phyloP scores from a whole-genome alignment of 2,113 vertebrate species.

The Galemys pyrenaicus region DNA sequence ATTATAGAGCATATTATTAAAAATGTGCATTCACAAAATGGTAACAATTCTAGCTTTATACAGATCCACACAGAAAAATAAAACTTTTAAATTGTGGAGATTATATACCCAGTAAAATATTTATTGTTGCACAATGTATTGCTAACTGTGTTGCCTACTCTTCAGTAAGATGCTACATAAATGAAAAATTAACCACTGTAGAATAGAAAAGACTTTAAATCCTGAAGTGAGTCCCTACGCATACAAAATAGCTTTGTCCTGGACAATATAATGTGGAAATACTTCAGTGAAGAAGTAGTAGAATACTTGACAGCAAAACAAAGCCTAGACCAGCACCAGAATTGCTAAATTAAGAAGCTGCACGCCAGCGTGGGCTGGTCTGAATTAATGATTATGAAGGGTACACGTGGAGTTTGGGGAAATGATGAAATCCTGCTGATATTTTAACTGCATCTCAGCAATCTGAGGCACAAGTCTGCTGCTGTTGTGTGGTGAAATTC shows the following conservation, averaged over 20 bases:
- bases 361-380: conserved; percentile 71
- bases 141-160: conserved; percentile 81
- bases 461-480: conserved; percentile 39
- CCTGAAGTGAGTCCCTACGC: conserved; percentile 69
- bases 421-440: conserved; percentile 52
- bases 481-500: conserved; percentile 58
- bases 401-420: conserved; percentile 32
- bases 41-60: conserved; percentile 76
- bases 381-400: conserved; percentile 77
- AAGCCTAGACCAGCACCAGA: conserved; percentile 78
- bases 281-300: conserved; percentile 76
- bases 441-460: conserved; percentile 68
- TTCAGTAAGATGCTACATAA: conserved; percentile 80
- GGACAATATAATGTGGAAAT: conserved; percentile 76
- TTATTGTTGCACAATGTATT: conserved; percentile 79
- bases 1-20: conserved; percentile 80
- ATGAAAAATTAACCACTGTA: conserved; percentile 84
- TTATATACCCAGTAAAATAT: conserved; percentile 85
- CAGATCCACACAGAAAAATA: conserved; percentile 72
- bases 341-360: conserved; percentile 66
- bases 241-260: conserved; percentile 81
- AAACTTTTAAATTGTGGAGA: conserved; percentile 81
- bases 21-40: conserved; percentile 76
- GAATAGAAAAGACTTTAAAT: conserved; percentile 81
- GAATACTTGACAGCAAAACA: conserved; percentile 82